Evolutionary conservation across 2,797 vertebrate genomes (phyloP).

Genomic region (Naso thynnoides): DNA sequence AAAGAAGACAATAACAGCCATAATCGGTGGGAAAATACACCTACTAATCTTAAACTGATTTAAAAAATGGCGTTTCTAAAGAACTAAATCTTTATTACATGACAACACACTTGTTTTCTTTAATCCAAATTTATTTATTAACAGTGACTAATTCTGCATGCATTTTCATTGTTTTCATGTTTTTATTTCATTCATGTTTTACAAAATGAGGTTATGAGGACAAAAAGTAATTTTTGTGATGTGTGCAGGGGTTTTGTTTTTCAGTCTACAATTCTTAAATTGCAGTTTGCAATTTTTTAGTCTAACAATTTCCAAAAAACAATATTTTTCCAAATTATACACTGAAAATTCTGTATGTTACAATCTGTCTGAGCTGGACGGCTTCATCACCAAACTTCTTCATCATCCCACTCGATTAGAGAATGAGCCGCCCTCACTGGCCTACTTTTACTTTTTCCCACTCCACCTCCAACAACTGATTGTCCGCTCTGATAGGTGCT

Average conservation of each 20-base stretch:
- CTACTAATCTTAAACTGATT: not conserved
- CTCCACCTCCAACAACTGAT: slow-evolving; percentile 55
- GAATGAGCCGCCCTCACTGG: slow-evolving; percentile 40
- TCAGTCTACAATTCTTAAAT: too few species aligned
- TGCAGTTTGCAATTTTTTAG: too few species aligned
- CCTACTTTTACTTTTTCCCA: slow-evolving; percentile 53
- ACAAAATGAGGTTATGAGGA: not conserved
- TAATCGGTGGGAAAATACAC: not conserved
- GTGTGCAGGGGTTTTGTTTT: too few species aligned
- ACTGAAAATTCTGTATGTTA: not conserved
- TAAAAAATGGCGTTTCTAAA: not conserved
- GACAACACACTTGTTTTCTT: not conserved
- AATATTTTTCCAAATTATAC: slow-evolving; percentile 8
- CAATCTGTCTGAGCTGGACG: slow-evolving; percentile 24
- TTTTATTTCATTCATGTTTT: too few species aligned
- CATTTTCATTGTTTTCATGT: too few species aligned
- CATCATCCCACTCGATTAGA: slow-evolving; percentile 48
- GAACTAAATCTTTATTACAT: not conserved
- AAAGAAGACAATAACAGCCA: not conserved
- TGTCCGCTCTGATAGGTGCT: slow-evolving; percentile 51
- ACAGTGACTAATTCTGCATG: not conserved
- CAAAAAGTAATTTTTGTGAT: too few species aligned
- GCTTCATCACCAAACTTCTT: slow-evolving; percentile 46
- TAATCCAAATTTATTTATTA: not conserved
- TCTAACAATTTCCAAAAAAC: too few species aligned